Evolutionary conservation across 2,888 invertebrate species (phyloP).

Genomic region (Orthosia gothica): DNA sequence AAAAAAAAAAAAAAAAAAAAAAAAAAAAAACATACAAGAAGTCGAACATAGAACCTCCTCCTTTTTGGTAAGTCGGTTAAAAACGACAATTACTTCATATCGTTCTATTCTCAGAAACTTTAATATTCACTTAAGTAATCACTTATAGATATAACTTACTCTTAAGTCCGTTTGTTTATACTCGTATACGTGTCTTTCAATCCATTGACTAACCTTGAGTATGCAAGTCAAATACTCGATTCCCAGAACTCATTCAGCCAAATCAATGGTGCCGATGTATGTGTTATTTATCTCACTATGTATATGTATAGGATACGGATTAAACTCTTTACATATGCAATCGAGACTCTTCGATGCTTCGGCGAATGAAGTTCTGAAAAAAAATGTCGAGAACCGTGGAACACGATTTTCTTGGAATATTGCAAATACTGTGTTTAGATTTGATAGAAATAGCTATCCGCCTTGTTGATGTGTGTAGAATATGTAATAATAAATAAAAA

Average conservation of each 20-base stretch:
- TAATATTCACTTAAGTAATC: slow-evolving; percentile 26
- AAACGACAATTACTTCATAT: slow-evolving; percentile 37
- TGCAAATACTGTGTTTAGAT: slow-evolving; percentile 6
- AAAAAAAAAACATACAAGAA: too few species aligned
- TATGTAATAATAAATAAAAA: too few species aligned
- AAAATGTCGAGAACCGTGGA: slow-evolving; percentile 9
- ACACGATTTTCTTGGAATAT: slow-evolving; percentile 30
- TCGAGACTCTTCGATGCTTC: slow-evolving; percentile 33
- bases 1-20: too few species aligned
- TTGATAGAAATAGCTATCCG: not conserved
- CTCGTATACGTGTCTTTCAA: slow-evolving; percentile 15
- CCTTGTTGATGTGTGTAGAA: not conserved
- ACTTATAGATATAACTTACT: slow-evolving; percentile 34
- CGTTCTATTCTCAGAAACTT: slow-evolving; percentile 42
- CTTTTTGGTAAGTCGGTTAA: too few species aligned
- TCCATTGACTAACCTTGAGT: slow-evolving; percentile 36
- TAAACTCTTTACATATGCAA: slow-evolving; percentile 25
- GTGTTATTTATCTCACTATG: slow-evolving; percentile 42
- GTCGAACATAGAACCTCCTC: too few species aligned
- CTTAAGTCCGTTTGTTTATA: slow-evolving; percentile 41
- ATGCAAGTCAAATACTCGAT: slow-evolving; percentile 38
- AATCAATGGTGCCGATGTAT: slow-evolving; percentile 53
- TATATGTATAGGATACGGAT: slow-evolving; percentile 28
- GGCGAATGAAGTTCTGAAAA: slow-evolving; percentile 35
- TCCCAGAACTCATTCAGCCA: slow-evolving; percentile 26